These are phyloP conservation scores for Diaperis boleti DNA, from an alignment of 2,888 invertebrate genomes.

Conservation along the genomic window DNA sequence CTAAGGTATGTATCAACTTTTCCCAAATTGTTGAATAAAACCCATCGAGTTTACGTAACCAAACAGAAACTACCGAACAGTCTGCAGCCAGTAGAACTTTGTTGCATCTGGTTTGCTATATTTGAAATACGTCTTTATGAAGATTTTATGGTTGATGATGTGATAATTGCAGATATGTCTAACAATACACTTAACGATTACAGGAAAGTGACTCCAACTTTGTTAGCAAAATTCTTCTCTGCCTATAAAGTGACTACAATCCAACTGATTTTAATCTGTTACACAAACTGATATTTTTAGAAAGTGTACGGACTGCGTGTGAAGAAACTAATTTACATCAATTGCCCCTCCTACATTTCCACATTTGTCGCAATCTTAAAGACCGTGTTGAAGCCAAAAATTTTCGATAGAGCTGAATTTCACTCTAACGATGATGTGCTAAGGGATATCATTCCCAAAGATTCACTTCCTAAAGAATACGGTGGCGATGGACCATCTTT, in stretches of 20 bases:
- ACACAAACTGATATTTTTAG: slow-evolving; percentile 1
- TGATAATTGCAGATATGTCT: slow-evolving; percentile 6
- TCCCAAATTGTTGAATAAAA: background rate
- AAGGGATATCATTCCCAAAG: slow-evolving; percentile 46
- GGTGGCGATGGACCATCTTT: slow-evolving; percentile 63
- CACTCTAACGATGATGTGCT: slow-evolving; percentile 46
- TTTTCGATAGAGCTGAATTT: slow-evolving; percentile 25
- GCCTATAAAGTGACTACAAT: slow-evolving; percentile 6
- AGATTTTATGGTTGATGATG: slow-evolving; percentile 14
- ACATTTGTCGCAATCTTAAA: background rate
- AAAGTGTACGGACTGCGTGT: slow-evolving; percentile 10
- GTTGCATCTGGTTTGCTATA: background rate
- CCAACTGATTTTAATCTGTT: background rate
- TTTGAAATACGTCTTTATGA: slow-evolving; percentile 9
- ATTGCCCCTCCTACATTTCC: slow-evolving; percentile 1
- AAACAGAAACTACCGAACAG: background rate
- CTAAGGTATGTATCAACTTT: background rate
- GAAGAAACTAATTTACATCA: background rate
- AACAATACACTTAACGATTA: slow-evolving; percentile 4
- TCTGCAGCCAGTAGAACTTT: background rate
- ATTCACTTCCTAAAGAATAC: slow-evolving; percentile 54
- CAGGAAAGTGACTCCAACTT: slow-evolving; percentile 8
- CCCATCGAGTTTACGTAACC: background rate
- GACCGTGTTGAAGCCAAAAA: background rate
- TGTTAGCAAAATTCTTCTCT: slow-evolving; percentile 3